Evolutionary conservation across 2,888 invertebrate species (phyloP).

Genomic region (Iselma pallidipennis): DNA sequence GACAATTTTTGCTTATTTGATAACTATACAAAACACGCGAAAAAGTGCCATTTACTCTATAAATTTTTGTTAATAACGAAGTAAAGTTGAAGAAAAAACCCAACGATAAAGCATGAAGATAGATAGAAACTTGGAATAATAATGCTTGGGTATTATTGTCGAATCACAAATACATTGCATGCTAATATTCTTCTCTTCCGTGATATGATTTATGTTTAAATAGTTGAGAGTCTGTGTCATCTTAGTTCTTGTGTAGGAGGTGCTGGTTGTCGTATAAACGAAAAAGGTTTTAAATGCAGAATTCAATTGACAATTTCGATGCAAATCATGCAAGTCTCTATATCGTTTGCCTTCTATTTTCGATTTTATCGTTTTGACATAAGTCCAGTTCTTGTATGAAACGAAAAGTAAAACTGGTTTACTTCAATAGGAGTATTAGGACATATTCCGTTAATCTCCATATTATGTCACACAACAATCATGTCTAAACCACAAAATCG

Average conservation of each 20-base stretch:
- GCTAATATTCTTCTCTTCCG: conserved; percentile 14
- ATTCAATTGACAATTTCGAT: neutral
- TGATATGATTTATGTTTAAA: conserved; percentile 25
- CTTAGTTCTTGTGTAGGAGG: conserved; percentile 6
- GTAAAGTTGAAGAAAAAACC: too few species aligned
- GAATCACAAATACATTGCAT: neutral
- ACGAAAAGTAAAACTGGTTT: too few species aligned
- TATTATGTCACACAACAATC: conserved; percentile 16
- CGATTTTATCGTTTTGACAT: too few species aligned
- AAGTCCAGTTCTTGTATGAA: too few species aligned
- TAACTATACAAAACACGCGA: too few species aligned
- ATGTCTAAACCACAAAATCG: conserved; percentile 18
- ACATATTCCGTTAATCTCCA: conserved; percentile 18
- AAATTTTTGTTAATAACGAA: conserved; percentile 14
- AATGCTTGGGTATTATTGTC: neutral
- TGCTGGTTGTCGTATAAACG: conserved; percentile 11
- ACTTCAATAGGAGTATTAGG: conserved; percentile 18
- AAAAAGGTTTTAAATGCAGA: neutral
- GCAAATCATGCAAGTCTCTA: too few species aligned
- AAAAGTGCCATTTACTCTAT: conserved; percentile 16
- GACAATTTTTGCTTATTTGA: neutral
- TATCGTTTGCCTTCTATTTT: too few species aligned
- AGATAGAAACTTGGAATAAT: neutral
- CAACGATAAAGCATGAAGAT: too few species aligned
- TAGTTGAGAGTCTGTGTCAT: conserved; percentile 25